Percentiles rank a stretch among this genome's conserved stretches.
These are phyloP conservation scores for Cryptomyrus ogoouensis DNA, from an alignment of 2,113 vertebrate genomes.

Conservation along the genomic window DNA sequence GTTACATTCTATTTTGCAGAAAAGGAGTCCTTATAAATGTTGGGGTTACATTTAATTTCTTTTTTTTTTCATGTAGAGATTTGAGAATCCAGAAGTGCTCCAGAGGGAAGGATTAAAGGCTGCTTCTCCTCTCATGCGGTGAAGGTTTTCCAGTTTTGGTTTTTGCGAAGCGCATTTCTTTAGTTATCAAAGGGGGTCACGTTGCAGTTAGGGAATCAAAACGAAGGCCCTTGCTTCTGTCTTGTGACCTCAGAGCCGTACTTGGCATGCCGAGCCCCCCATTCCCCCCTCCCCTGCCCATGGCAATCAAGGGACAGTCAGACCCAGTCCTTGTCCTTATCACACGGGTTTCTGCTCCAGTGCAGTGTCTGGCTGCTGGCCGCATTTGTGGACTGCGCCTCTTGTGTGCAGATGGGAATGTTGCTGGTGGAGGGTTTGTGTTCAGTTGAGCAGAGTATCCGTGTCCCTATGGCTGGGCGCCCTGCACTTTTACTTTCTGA, in stretches of 20 bases:
- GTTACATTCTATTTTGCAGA: slow-evolving; percentile 62
- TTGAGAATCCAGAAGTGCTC: slow-evolving; percentile 55
- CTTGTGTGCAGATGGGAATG: slow-evolving; percentile 34
- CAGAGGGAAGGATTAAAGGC: slow-evolving; percentile 44
- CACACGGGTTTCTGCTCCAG: slow-evolving; percentile 22
- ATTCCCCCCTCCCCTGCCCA: slow-evolving; percentile 37
- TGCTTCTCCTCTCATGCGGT: slow-evolving; percentile 48
- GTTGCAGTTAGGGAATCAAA: slow-evolving; percentile 41
- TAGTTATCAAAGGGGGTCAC: slow-evolving; percentile 47
- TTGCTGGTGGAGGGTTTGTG: slow-evolving; percentile 18
- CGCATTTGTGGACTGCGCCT: slow-evolving; percentile 32
- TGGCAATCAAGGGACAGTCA: slow-evolving; percentile 35
- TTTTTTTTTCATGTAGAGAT: slow-evolving; percentile 40
- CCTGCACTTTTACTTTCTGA: slow-evolving; percentile 48
- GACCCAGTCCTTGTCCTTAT: slow-evolving; percentile 29
- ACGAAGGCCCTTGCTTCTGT: slow-evolving; percentile 43
- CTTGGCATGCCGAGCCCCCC: slow-evolving; percentile 28
- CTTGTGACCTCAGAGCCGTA: slow-evolving; percentile 42
- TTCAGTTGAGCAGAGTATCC: neutral
- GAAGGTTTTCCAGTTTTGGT: slow-evolving; percentile 33
- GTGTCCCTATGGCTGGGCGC: neutral
- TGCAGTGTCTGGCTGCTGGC: slow-evolving; percentile 32
- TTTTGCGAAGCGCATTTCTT: slow-evolving; percentile 53
- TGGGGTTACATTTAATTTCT: slow-evolving; percentile 39
- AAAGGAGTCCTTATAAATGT: slow-evolving; percentile 44